phyloP scores from a whole-genome alignment of 2,113 vertebrate species.

The Cervus canadensis region DNA sequence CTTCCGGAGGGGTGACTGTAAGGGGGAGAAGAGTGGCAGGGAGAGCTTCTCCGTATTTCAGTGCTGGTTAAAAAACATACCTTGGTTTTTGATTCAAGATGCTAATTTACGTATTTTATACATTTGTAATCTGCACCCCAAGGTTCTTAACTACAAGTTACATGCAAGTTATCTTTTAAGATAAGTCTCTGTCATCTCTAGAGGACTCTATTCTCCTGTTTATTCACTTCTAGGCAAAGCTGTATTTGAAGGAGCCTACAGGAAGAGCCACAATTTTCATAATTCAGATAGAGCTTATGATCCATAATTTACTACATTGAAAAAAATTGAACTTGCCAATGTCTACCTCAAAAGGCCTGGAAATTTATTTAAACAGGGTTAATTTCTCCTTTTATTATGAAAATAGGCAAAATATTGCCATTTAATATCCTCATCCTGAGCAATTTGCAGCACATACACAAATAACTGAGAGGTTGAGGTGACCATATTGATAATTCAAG shows the following conservation, averaged over 20 bases:
- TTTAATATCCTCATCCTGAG: neutral
- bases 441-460: neutral
- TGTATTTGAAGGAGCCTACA: neutral
- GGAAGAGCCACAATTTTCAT: neutral
- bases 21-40: neutral
- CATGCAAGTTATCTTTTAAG: neutral
- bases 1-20: neutral
- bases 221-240: neutral
- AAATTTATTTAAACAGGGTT: constrained; percentile 24
- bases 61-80: neutral
- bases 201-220: neutral
- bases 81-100: neutral
- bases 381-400: constrained; percentile 37
- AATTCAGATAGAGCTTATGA: neutral
- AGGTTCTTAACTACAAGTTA: neutral
- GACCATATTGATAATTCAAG: constrained; percentile 30
- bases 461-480: neutral
- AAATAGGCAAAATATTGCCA: neutral
- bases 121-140: neutral
- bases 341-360: neutral
- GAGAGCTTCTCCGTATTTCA: neutral
- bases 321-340: neutral
- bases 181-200: neutral
- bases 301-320: neutral
- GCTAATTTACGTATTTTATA: neutral